Evolutionary conservation across 2,113 vertebrate genomes (phyloP).

Genomic region (Callionymus lyra): DNA sequence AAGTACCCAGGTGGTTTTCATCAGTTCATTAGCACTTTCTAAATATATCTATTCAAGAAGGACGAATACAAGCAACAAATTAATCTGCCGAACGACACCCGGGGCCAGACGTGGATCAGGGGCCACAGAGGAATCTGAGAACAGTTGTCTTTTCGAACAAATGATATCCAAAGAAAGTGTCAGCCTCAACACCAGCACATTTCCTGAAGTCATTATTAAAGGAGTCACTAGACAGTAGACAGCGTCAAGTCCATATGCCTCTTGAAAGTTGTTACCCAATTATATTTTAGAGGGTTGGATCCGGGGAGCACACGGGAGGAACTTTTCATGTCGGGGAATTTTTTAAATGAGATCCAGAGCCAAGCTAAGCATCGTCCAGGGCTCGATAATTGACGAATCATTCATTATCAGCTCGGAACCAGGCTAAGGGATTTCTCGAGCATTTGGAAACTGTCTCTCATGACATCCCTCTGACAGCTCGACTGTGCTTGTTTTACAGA

Average conservation of each 20-base stretch:
- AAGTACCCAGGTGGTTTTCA: no score
- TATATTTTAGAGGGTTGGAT: slow-evolving; percentile 30
- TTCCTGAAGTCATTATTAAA: slow-evolving; percentile 43
- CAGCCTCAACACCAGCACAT: slow-evolving; percentile 26
- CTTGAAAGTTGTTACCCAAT: slow-evolving; percentile 42
- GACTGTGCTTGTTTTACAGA: slow-evolving; percentile 4
- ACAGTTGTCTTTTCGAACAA: no score
- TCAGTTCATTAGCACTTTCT: no score
- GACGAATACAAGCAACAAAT: no score
- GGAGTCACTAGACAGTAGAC: slow-evolving; percentile 13
- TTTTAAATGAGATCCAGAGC: slow-evolving; percentile 43
- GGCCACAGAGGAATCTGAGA: no score
- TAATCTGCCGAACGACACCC: no score
- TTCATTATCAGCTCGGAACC: slow-evolving; percentile 39
- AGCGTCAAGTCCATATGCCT: slow-evolving; percentile 2
- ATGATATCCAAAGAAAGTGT: slow-evolving; percentile 18
- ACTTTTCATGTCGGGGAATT: slow-evolving; percentile 9
- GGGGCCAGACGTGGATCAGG: no score
- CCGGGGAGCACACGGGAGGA: slow-evolving; percentile 6
- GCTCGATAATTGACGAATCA: slow-evolving; percentile 39
- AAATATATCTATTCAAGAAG: no score
- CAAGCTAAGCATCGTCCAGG: slow-evolving; percentile 23
- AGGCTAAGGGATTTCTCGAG: slow-evolving; percentile 24
- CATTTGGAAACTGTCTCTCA: slow-evolving; percentile 17
- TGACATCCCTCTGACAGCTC: slow-evolving; percentile 23